These are phyloP conservation scores for Metacarcinus magister DNA, from an alignment of 2,888 invertebrate species.

Conservation along the genomic window DNA sequence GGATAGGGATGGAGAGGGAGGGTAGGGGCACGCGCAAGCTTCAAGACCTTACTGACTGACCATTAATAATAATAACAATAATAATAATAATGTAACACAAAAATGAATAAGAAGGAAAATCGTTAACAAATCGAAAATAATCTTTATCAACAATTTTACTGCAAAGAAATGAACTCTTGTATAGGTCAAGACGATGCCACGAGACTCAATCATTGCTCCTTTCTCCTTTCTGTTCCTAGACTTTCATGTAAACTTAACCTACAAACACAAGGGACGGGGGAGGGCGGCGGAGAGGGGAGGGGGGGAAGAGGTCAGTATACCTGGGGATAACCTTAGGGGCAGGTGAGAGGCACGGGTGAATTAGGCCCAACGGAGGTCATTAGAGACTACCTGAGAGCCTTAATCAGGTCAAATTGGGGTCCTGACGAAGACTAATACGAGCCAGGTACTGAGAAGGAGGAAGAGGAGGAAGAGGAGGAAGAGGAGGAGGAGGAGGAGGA, in stretches of 20 bases:
- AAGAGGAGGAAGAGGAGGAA: not conserved
- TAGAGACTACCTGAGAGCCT: conserved; percentile 48
- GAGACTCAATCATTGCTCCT: too few species aligned
- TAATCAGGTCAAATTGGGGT: conserved; percentile 63
- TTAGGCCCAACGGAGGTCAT: conserved; percentile 50
- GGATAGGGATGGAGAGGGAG: not conserved
- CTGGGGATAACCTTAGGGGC: not conserved
- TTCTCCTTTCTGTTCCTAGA: too few species aligned
- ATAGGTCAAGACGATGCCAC: too few species aligned
- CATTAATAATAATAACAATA: too few species aligned
- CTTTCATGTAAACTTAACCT: too few species aligned
- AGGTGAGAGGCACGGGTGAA: conserved; percentile 49
- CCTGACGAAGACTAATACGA: conserved; percentile 23
- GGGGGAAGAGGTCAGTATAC: not conserved
- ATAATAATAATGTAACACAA: too few species aligned
- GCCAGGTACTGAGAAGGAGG: not conserved
- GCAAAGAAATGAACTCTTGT: too few species aligned
- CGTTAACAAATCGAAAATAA: too few species aligned
- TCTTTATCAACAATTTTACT: too few species aligned
- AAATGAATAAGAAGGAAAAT: too few species aligned
- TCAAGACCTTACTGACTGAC: too few species aligned
- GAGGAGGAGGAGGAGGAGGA: not conserved
- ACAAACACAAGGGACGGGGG: not conserved
- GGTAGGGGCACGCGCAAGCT: not conserved
- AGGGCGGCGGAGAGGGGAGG: not conserved